These are phyloP conservation scores for Dermochelys coriacea DNA, from an alignment of 2,797 vertebrate species.

Conservation along the genomic window DNA sequence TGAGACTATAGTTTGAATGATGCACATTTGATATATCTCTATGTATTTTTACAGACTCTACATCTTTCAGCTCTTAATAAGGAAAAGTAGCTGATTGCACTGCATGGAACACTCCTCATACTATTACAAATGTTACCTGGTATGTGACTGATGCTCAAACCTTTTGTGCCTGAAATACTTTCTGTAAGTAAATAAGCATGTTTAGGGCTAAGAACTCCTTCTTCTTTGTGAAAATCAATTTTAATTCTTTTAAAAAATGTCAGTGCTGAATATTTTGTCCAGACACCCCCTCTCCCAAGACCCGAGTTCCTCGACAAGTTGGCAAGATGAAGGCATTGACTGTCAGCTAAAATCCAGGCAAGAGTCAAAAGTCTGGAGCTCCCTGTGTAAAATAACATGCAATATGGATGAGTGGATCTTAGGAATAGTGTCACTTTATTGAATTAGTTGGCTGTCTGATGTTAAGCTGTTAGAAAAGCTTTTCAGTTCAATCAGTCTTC, in stretches of 20 bases:
- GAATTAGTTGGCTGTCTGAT: background rate
- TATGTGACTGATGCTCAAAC: constrained; percentile 77
- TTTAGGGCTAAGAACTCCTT: constrained; percentile 65
- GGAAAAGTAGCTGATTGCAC: constrained; percentile 74
- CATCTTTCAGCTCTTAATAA: constrained; percentile 52
- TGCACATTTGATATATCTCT: constrained; percentile 27
- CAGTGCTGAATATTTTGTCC: constrained; percentile 8
- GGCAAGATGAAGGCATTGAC: background rate
- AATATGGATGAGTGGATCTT: background rate
- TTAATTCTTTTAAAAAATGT: background rate
- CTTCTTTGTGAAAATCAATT: constrained; percentile 32
- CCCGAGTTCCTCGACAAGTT: background rate
- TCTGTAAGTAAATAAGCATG: constrained; percentile 81
- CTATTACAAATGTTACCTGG: constrained; percentile 72
- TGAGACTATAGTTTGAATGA: constrained; percentile 84
- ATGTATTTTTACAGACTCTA: constrained; percentile 49
- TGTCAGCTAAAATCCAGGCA: constrained; percentile 30
- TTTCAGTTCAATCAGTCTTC: constrained; percentile 2
- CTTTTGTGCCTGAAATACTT: constrained; percentile 77
- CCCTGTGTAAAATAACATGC: background rate
- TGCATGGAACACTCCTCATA: constrained; percentile 78
- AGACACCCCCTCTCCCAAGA: background rate
- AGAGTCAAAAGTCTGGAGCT: constrained; percentile 8
- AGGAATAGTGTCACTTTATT: background rate
- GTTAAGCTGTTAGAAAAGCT: constrained; percentile 29